A percentile compares a stretch with the other conserved stretches of the same genome.
Evolutionary conservation across 2,797 vertebrate genomes (phyloP).

Genomic region (Silurus aristotelis): DNA sequence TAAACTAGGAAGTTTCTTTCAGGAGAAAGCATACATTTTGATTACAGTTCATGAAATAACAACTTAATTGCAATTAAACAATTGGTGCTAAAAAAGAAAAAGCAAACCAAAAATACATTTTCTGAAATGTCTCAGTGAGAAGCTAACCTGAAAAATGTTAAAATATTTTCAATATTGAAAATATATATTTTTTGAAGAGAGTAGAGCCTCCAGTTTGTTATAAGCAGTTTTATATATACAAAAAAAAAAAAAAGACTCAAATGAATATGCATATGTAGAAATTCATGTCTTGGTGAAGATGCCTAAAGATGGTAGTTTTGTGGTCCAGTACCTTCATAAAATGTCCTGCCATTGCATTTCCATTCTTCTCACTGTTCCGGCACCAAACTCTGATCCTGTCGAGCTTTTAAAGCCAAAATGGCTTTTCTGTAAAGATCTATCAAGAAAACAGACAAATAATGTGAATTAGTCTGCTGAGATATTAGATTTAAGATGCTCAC

Average conservation of each 20-base stretch:
- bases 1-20: not conserved
- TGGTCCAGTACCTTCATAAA: conserved; percentile 1
- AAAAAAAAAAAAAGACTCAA: not conserved
- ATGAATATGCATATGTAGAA: not conserved
- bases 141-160: not conserved
- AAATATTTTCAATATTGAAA: not conserved
- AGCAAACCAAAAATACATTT: not conserved
- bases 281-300: not conserved
- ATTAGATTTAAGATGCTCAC: conserved; percentile 38
- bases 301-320: not conserved
- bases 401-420: conserved; percentile 80
- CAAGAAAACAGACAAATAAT: conserved; percentile 62
- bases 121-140: no score
- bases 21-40: conserved; percentile 4
- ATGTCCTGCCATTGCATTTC: conserved; percentile 19
- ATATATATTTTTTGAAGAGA: not conserved
- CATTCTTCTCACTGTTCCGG: conserved; percentile 59
- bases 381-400: conserved; percentile 72
- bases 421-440: conserved; percentile 85
- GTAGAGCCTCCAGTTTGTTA: not conserved
- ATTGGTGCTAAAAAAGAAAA: not conserved
- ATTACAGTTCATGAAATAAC: not conserved
- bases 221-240: not conserved
- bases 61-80: not conserved
- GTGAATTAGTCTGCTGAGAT: conserved; percentile 47